Base-by-base conservation (phyloP, 2,888 invertebrate genomes). In the Aleiodes leptofemur region DNA sequence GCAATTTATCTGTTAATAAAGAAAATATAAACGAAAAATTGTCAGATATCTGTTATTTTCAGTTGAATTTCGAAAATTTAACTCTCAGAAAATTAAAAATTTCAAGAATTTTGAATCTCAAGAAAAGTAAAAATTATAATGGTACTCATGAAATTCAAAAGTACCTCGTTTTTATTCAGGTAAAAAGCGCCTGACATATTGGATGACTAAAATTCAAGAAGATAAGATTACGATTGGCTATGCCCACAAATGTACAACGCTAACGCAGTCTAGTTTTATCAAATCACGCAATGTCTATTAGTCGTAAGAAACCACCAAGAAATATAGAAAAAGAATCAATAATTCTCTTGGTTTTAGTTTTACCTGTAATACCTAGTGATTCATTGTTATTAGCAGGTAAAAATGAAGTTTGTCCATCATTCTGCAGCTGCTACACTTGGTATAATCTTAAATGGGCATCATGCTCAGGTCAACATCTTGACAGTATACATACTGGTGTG, bases 371-470 rank as follows among this genome's bases (percentile, higher is more conserved):
- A 61, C 38, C 43, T 14, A 31, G n/a, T 5, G 61, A 43, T 29
- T 38, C 61, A 13, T 5, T 43, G 43, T 43, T 14, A 61, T 43
- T 11, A 43, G n/a, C 61, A 43, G n/a, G 38, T 43, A 56, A 57
- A 34, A 57, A 74, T 48, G 64, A 74, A 13, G 72, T 78, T 14
- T 89, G 88, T 74, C 81, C 88, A 4, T 70, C 34, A 23, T 81
- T 83, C 61, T 89, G 89, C 77, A 79, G 71, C 56, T 89, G 88
- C 78, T 83, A 83, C 80, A 80, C 76, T 81, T 87, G 86, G 84
- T 84, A 84, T 69, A 79, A 69, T 1, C 75, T 88, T 73, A 80
- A 79, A 14, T 82, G 84, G 73, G 88, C 86, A 43, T 82, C 84
- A 68, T 89, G 89, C 79, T 80, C 81, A 29, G 83, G 85, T 14